Percentiles rank a stretch among this genome's conserved stretches.
These are phyloP conservation scores for Graptemys geographica DNA, from an alignment of 2,797 vertebrate genomes.

Conservation along the genomic window DNA sequence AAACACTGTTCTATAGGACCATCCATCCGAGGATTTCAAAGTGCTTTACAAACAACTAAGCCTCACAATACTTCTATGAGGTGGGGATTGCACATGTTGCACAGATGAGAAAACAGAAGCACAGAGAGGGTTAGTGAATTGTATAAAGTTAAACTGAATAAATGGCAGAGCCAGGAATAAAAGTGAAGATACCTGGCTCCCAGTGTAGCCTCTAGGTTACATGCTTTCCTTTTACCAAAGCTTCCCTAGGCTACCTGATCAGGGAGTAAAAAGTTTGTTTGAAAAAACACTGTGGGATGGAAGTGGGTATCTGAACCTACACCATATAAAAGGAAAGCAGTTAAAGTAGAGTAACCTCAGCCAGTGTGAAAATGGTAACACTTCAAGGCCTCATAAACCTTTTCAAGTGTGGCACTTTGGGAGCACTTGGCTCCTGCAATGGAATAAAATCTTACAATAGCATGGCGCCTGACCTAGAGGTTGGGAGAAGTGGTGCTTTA, in stretches of 20 bases:
- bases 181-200: background rate
- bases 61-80: background rate
- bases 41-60: background rate
- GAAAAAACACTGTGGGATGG: background rate
- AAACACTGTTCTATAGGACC: background rate
- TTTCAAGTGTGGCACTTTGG: conserved; percentile 50
- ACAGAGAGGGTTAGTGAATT: background rate
- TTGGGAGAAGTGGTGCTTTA: conserved; percentile 44
- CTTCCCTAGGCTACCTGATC: background rate
- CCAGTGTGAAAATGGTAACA: conserved; percentile 37
- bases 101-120: background rate
- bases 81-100: background rate
- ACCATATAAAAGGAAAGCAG: background rate
- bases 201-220: background rate
- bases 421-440: conserved; percentile 44
- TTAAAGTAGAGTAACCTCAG: conserved; percentile 10
- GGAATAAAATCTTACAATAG: conserved; percentile 53
- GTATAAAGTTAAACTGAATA: background rate
- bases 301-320: background rate
- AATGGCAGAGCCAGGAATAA: background rate
- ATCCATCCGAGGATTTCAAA: background rate
- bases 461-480: conserved; percentile 58
- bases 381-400: conserved; percentile 50
- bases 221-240: background rate
- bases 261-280: background rate